Evolutionary conservation across 2,113 vertebrate genomes (phyloP).

Genomic region (Eudorcas thomsonii): DNA sequence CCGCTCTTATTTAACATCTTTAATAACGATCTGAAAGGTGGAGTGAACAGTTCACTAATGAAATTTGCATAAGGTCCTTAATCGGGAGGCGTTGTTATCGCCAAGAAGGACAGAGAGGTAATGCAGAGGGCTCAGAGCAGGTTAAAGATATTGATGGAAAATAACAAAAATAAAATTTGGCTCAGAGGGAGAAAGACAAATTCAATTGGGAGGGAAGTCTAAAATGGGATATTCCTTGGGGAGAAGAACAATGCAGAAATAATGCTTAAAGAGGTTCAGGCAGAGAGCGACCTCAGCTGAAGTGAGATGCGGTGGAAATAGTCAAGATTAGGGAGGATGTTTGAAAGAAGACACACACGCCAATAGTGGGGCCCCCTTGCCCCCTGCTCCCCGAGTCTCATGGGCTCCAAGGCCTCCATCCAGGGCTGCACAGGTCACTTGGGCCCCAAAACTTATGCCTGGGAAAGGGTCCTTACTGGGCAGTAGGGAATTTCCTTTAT

Average conservation of each 20-base stretch:
- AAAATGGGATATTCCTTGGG: slow-evolving; percentile 49
- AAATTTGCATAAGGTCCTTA: slow-evolving; percentile 54
- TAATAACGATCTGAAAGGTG: neutral
- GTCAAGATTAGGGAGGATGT: neutral
- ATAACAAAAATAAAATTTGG: slow-evolving; percentile 54
- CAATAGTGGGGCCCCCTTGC: neutral
- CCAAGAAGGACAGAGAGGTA: neutral
- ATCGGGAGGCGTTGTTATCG: neutral
- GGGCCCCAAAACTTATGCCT: neutral
- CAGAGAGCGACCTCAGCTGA: neutral
- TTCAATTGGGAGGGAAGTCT: slow-evolving; percentile 55
- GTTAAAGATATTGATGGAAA: slow-evolving; percentile 44
- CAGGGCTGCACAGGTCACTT: neutral
- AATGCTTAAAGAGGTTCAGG: neutral
- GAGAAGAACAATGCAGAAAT: slow-evolving; percentile 33
- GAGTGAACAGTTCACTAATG: neutral
- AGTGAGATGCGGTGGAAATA: neutral
- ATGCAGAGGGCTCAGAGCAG: neutral
- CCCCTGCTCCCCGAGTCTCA: neutral
- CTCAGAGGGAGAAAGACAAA: slow-evolving; percentile 64
- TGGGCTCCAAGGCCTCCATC: neutral
- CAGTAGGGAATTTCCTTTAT: neutral
- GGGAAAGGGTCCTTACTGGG: neutral
- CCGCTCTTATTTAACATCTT: neutral
- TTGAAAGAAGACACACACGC: neutral